phyloP scores from a whole-genome alignment of 2,113 vertebrate genomes.

The Ginglymostoma cirratum region DNA sequence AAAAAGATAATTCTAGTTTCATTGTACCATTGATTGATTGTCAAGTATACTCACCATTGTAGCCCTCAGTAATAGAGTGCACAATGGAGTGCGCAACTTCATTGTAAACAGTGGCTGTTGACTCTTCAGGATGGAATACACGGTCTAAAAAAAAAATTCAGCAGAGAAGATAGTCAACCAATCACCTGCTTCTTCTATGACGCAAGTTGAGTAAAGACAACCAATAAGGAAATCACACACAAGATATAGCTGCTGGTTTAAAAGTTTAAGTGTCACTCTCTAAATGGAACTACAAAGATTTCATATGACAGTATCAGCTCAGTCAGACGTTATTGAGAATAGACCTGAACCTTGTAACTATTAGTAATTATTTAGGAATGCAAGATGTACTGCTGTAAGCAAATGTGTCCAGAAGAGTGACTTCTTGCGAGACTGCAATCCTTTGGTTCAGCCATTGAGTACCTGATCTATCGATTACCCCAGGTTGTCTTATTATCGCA shows the following conservation, averaged over 20 bases:
- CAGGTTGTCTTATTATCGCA: background rate
- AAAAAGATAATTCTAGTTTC: background rate
- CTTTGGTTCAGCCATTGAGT: background rate
- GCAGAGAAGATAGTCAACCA: background rate
- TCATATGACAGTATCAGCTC: background rate
- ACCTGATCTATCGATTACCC: background rate
- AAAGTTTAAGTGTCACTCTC: background rate
- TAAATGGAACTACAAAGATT: background rate
- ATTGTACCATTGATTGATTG: background rate
- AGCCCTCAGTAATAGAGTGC: constrained; percentile 79
- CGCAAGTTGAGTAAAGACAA: background rate
- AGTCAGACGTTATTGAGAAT: background rate
- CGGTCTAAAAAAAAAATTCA: constrained; percentile 59
- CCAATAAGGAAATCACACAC: too few species aligned
- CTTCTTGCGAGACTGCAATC: background rate
- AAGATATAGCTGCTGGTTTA: background rate
- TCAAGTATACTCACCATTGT: constrained; percentile 70
- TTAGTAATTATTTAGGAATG: background rate
- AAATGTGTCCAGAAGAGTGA: background rate
- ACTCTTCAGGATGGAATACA: constrained; percentile 75
- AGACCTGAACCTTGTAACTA: background rate
- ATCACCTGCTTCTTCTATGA: constrained; percentile 31
- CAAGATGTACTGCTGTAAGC: background rate
- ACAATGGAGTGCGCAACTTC: constrained; percentile 82
- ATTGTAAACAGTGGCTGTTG: constrained; percentile 74